phyloP scores from a whole-genome alignment of 2,797 vertebrate species.

The Simalia tracyae region DNA sequence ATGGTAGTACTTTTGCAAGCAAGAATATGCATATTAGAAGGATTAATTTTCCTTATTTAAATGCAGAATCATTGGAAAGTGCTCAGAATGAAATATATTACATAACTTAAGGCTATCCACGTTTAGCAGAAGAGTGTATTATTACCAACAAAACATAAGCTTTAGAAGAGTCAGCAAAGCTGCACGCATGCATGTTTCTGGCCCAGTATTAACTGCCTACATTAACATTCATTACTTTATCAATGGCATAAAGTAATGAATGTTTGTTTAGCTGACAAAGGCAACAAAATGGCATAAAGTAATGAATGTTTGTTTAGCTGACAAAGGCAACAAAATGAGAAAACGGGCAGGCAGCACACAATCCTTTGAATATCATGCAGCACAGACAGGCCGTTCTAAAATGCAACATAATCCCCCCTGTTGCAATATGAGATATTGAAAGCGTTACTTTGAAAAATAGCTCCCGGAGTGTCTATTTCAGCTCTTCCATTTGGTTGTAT shows the following conservation, averaged over 20 bases:
- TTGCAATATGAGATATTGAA: constrained; percentile 55
- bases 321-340: constrained; percentile 39
- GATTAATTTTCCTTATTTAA: constrained; percentile 23
- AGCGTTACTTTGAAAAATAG: constrained; percentile 48
- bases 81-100: constrained; percentile 30
- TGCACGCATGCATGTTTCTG: not conserved
- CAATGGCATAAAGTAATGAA: constrained; percentile 9
- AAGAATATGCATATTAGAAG: not conserved
- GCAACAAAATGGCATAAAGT: constrained; percentile 35
- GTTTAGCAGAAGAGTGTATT: not conserved
- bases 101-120: constrained; percentile 22
- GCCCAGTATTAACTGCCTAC: constrained; percentile 21
- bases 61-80: constrained; percentile 16
- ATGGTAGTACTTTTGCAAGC: not conserved
- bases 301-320: not conserved
- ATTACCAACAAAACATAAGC: constrained; percentile 28
- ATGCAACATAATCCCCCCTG: constrained; percentile 41
- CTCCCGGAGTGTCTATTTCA: constrained; percentile 49
- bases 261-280: constrained; percentile 1
- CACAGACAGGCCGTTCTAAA: constrained; percentile 43
- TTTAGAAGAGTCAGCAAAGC: constrained; percentile 37
- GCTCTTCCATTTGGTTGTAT: constrained; percentile 38
- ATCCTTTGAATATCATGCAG: constrained; percentile 10
- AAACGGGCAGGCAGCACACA: constrained; percentile 46
- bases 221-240: constrained; percentile 30